Conservation (phyloP, 1,140 invertebrate species). For the Adoxophyes honmai region DNA sequence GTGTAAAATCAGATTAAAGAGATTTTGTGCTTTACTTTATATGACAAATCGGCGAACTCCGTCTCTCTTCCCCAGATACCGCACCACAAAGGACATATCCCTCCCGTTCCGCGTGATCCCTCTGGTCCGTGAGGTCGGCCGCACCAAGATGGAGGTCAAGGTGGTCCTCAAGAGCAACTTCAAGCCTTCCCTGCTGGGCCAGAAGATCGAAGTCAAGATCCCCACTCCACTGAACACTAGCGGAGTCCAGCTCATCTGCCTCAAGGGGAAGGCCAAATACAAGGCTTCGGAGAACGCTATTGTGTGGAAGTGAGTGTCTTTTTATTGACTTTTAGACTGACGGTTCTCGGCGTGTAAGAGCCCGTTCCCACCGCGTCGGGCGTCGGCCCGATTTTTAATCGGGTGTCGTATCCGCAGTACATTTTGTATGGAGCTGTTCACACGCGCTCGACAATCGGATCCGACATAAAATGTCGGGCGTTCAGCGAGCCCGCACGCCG, state of each 20-base stretch:
- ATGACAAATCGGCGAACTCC: too few relatives aligned
- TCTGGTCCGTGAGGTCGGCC: constrained; percentile 96
- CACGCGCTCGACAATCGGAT: too few relatives aligned
- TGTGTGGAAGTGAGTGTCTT: constrained; percentile 96
- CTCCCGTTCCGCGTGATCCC: constrained; percentile 99
- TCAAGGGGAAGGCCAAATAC: constrained; percentile 99
- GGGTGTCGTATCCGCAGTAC: too few relatives aligned
- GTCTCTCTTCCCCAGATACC: constrained; percentile 83
- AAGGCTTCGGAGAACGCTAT: constrained; percentile 99
- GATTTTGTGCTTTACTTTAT: too few relatives aligned
- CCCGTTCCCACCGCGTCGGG: too few relatives aligned
- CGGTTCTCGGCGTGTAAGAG: too few relatives aligned
- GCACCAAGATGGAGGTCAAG: constrained; percentile 99
- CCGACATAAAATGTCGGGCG: too few relatives aligned
- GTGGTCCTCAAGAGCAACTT: constrained; percentile 99
- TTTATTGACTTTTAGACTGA: too few relatives aligned
- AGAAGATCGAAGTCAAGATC: constrained; percentile 99
- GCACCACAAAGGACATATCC: constrained; percentile 99
- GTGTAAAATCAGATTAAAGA: too few relatives aligned
- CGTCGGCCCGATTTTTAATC: too few relatives aligned
- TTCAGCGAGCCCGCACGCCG: too few relatives aligned
- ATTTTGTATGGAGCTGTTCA: too few relatives aligned
- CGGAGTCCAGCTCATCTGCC: constrained; percentile 98
- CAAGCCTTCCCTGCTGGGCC: constrained; percentile 97
- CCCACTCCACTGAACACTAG: constrained; percentile 99